These are phyloP conservation scores for Pyrocoelia pectoralis DNA, from an alignment of 2,888 invertebrate genomes.

Conservation along the genomic window DNA sequence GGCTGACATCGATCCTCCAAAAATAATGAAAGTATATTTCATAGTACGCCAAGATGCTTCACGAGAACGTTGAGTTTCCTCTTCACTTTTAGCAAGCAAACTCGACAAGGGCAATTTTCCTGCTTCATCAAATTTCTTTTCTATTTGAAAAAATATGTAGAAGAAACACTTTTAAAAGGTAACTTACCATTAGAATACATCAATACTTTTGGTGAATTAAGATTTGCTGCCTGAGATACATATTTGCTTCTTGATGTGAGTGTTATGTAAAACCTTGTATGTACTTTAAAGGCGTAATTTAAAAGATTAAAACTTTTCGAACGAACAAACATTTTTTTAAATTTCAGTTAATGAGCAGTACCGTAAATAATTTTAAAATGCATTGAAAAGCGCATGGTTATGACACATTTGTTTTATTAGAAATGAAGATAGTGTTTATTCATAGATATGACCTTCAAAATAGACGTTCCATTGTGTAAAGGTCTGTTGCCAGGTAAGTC, in stretches of 20 bases:
- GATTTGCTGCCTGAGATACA: slow-evolving; percentile 30
- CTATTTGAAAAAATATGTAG: slow-evolving; percentile 7
- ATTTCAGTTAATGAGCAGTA: background rate
- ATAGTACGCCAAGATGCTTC: slow-evolving; percentile 50
- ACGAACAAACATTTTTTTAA: slow-evolving; percentile 32
- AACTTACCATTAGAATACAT: slow-evolving; percentile 41
- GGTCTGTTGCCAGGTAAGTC: too few relatives aligned
- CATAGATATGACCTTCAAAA: too few relatives aligned
- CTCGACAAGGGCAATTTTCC: slow-evolving; percentile 38
- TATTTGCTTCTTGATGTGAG: slow-evolving; percentile 19
- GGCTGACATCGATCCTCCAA: slow-evolving; percentile 69
- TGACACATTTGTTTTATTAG: too few relatives aligned
- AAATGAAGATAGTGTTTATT: too few relatives aligned
- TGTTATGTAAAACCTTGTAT: slow-evolving; percentile 12
- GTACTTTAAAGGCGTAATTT: slow-evolving; percentile 32
- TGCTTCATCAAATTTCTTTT: slow-evolving; percentile 25
- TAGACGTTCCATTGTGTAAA: too few relatives aligned
- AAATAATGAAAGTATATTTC: slow-evolving; percentile 54
- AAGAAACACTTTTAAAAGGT: background rate
- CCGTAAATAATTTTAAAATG: too few relatives aligned
- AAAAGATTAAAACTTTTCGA: slow-evolving; percentile 33
- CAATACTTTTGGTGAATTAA: slow-evolving; percentile 22
- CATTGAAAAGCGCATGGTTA: too few relatives aligned
- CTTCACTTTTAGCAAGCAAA: slow-evolving; percentile 39
- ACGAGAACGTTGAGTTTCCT: slow-evolving; percentile 41